phyloP scores from a whole-genome alignment of 2,113 vertebrate species.

The Chloropsis cyanopogon region DNA sequence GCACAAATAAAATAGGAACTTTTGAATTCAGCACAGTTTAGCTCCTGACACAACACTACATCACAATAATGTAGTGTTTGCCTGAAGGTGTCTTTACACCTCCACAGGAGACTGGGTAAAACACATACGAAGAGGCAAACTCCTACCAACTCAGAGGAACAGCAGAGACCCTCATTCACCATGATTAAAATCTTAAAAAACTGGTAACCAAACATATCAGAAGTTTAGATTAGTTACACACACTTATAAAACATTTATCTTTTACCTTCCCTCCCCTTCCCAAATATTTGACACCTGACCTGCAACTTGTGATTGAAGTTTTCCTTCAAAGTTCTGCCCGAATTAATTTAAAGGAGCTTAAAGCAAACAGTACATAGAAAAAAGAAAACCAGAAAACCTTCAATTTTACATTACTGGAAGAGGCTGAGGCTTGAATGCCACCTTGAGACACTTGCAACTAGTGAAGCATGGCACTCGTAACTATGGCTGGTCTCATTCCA shows the following conservation, averaged over 20 bases:
- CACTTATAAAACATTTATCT: not conserved
- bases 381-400: not conserved
- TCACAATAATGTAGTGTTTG: accelerated
- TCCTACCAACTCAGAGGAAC: not conserved
- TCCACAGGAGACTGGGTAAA: not conserved
- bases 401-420: not conserved
- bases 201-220: not conserved
- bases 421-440: not conserved
- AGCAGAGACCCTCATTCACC: not conserved
- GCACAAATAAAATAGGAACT: not conserved
- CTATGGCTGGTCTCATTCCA: not conserved
- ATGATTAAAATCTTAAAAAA: not conserved
- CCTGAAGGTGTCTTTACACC: not conserved
- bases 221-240: not conserved
- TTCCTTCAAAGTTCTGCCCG: not conserved
- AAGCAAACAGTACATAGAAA: not conserved
- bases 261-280: not conserved
- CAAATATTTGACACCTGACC: not conserved
- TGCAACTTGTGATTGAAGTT: not conserved
- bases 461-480: not conserved
- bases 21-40: not conserved
- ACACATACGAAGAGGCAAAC: accelerated
- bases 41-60: not conserved
- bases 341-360: not conserved
- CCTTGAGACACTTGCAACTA: accelerated